These are phyloP conservation scores for Phymatocera aterrima DNA, from an alignment of 2,888 invertebrate genomes.

Conservation along the genomic window DNA sequence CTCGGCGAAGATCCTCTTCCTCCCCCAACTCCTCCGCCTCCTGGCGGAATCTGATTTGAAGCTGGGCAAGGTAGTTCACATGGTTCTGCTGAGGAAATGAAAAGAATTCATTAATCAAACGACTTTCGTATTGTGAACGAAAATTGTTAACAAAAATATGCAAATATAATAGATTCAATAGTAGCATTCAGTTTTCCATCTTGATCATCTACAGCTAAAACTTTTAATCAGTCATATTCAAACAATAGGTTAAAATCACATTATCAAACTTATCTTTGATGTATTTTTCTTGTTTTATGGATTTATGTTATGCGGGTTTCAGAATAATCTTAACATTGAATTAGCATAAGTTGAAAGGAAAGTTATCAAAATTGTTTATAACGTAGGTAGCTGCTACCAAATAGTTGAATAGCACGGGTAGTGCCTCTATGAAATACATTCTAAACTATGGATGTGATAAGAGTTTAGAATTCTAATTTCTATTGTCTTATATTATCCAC, in stretches of 20 bases:
- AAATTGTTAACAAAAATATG: no score
- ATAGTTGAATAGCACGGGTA: background rate
- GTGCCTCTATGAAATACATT: background rate
- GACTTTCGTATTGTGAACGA: no score
- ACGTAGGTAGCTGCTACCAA: background rate
- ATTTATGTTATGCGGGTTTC: background rate
- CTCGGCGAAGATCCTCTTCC: slow-evolving; percentile 75
- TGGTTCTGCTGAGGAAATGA: slow-evolving; percentile 81
- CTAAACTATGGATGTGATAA: no score
- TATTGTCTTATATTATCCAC: background rate
- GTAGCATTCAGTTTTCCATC: no score
- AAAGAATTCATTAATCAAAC: background rate
- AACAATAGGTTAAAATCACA: no score
- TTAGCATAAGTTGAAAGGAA: slow-evolving; percentile 4
- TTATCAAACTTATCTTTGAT: no score
- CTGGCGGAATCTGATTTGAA: slow-evolving; percentile 69
- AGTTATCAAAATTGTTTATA: background rate
- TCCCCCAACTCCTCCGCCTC: slow-evolving; percentile 74
- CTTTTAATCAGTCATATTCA: no score
- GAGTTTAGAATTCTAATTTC: background rate
- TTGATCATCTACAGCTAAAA: no score
- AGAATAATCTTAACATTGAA: background rate
- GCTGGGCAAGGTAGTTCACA: slow-evolving; percentile 87
- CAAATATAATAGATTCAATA: no score
- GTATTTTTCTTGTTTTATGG: no score